These are phyloP conservation scores for Scalopus aquaticus DNA, from an alignment of 2,113 vertebrate genomes.

Conservation along the genomic window DNA sequence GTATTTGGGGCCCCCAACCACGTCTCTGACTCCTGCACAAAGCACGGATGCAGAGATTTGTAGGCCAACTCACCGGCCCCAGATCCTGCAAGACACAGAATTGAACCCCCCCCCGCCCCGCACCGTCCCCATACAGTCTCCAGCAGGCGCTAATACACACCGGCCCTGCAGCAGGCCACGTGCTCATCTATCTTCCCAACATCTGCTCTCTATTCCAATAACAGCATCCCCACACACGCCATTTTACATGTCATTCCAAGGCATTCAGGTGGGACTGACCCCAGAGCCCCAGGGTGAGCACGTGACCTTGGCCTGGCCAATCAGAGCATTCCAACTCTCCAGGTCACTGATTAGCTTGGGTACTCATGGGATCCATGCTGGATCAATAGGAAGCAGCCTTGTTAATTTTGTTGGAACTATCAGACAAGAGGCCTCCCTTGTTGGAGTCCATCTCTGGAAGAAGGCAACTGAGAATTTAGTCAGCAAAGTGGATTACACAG, in stretches of 20 bases:
- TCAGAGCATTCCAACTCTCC: neutral
- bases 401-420: neutral
- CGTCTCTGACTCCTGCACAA: neutral
- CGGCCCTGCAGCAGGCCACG: neutral
- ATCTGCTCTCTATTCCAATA: neutral
- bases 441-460: neutral
- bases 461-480: neutral
- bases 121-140: neutral
- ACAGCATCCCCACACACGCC: neutral
- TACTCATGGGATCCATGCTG: neutral
- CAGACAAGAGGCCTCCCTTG: neutral
- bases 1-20: neutral
- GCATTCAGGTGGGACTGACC: too few relatives aligned
- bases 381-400: neutral
- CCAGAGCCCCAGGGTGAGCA: neutral
- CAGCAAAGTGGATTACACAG: neutral
- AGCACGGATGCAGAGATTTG: neutral
- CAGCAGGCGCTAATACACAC: neutral
- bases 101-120: too few relatives aligned
- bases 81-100: neutral
- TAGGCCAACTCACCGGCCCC: neutral
- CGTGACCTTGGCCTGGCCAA: neutral
- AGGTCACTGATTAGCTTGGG: neutral
- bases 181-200: neutral
- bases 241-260: neutral